Base-by-base conservation (phyloP, 2,888 invertebrate species). In the Patella ulyssiponensis region DNA sequence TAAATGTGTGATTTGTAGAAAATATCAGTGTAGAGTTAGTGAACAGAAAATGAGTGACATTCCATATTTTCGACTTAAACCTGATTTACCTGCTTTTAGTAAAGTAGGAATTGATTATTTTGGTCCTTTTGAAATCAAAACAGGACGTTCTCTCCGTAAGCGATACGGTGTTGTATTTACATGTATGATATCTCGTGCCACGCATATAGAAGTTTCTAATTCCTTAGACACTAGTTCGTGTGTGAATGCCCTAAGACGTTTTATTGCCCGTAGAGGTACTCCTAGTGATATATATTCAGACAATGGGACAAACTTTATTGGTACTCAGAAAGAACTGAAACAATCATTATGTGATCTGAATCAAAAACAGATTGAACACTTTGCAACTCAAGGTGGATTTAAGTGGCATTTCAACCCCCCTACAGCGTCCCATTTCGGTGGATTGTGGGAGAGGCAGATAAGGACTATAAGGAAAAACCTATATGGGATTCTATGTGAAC, bases 391-490 rank as follows among this genome's bases (percentile, higher is more conserved):
- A 44, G 74, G 75, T n/a, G 69, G 51, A n/a, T 77, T 84, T 44
- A 44, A 69, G 17, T 84, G 82, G 80, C 69, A 77, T 33, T 82
- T 81, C 53, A 83, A 82, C 53, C 82, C 77, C 9, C 83, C 84
- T 23, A 20, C 73, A 20, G 78, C 73, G 3, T 80, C 78, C 14
- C 82, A 83, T 51, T 71, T 76, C 23, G 80, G 81, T 15, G 82
- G 83, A 23, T 70, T 81, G n/a, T 83, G 81, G 81, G 81, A 83
- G 77, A 64, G 83, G 54, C 64, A 78, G 27, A 82, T 82, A 44
- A 64, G 83, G 64, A 73, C 77, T 27, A 75, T 77, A 7, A 58
- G 82, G 15, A 74, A 75, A 33, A 71, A 82, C 17, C 69, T 79
- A 5, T 74, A 75, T 73, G 69, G 73, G 15, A 15, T 83, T 2